Evolutionary conservation across 2,888 invertebrate species (phyloP).

Genomic region (Punctoribates punctum): DNA sequence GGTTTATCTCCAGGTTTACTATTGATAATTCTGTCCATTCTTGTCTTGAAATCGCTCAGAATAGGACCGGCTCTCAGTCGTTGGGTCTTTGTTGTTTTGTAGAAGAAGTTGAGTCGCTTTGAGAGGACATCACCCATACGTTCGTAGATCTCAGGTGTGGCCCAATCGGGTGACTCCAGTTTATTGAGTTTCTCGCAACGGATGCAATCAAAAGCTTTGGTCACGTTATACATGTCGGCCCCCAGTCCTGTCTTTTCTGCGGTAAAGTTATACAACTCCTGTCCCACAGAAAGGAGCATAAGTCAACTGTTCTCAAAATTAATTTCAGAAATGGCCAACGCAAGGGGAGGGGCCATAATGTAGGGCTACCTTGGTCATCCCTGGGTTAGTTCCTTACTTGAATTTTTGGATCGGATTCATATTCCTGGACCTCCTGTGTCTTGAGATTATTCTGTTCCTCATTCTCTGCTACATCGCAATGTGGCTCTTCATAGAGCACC

Average conservation of each 20-base stretch:
- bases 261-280: conserved; percentile 23
- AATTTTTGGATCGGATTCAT: conserved; percentile 26
- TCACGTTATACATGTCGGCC: conserved; percentile 14
- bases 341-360: too few species aligned
- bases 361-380: too few species aligned
- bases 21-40: neutral
- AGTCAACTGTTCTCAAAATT: neutral
- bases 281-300: neutral
- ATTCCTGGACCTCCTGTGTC: neutral
- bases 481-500: conserved; percentile 36
- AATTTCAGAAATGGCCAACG: neutral
- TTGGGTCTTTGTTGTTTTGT: conserved; percentile 2
- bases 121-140: conserved; percentile 29
- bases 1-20: conserved; percentile 13
- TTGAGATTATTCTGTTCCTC: conserved; percentile 27
- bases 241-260: conserved; percentile 29
- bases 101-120: conserved; percentile 32
- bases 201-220: conserved; percentile 38
- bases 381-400: neutral
- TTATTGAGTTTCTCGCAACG: conserved; percentile 33
- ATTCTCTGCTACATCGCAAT: conserved; percentile 10
- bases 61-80: conserved; percentile 31
- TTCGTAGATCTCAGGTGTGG: conserved; percentile 21
- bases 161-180: conserved; percentile 17
- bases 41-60: neutral